Percentiles rank a stretch among this genome's conserved stretches.
Conservation (phyloP, 1,140 invertebrate genomes). For the Wasmannia auropunctata region DNA sequence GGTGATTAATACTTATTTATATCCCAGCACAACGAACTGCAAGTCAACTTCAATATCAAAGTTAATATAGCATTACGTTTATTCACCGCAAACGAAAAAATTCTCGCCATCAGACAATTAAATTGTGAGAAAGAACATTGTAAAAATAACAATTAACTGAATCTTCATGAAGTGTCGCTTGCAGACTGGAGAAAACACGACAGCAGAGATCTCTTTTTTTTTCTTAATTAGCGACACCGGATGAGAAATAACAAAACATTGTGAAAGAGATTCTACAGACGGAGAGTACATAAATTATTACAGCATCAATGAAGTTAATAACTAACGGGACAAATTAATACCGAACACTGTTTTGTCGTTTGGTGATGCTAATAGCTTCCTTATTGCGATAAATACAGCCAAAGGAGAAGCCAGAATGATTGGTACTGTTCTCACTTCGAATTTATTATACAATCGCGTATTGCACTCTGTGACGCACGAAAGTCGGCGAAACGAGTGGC, state of each 20-base stretch:
- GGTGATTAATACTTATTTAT: too few species aligned
- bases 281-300: constrained; percentile 1
- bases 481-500: background rate
- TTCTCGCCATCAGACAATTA: background rate
- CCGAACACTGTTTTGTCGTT: constrained; percentile 4
- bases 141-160: background rate
- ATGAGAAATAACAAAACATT: background rate
- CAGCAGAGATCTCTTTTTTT: background rate
- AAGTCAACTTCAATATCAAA: background rate
- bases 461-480: background rate
- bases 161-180: background rate
- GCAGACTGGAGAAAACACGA: background rate
- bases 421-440: background rate
- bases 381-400: background rate
- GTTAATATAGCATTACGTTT: background rate
- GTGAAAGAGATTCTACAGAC: background rate
- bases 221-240: background rate
- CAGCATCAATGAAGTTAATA: background rate
- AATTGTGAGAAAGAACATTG: background rate
- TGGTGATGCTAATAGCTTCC: background rate
- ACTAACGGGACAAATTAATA: constrained; percentile 4
- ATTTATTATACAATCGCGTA: constrained; percentile 50
- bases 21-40: too few species aligned
- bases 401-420: background rate
- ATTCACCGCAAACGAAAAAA: background rate